Conservation (phyloP, 2,797 vertebrate genomes). For the Monodelphis domestica region DNA sequence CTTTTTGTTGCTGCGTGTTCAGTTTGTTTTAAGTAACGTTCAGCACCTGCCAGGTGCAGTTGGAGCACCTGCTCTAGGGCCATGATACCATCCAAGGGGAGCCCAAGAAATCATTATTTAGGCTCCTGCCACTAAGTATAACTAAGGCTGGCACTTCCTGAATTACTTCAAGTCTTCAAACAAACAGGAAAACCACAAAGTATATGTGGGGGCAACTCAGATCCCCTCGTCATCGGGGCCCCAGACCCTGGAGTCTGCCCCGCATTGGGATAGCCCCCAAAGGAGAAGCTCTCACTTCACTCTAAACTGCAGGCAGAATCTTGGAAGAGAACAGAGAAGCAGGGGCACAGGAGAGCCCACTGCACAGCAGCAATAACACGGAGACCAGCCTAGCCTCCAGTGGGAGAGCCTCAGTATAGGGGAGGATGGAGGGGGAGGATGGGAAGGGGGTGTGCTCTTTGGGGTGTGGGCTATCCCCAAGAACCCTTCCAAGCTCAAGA, state of each 20-base stretch:
- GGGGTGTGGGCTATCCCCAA: neutral
- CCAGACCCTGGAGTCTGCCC: neutral
- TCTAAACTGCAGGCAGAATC: neutral
- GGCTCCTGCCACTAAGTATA: neutral
- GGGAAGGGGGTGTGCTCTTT: neutral
- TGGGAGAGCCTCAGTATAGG: neutral
- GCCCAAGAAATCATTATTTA: conserved; percentile 36
- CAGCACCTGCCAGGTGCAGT: conserved; percentile 58
- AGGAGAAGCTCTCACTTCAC: neutral
- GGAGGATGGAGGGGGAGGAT: neutral
- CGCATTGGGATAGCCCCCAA: neutral
- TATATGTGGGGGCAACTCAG: neutral
- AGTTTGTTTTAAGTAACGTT: neutral
- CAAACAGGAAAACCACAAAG: conserved; percentile 37
- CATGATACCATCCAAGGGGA: neutral
- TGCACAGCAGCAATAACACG: neutral
- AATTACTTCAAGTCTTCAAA: neutral
- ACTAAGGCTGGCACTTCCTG: neutral
- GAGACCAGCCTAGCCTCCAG: neutral
- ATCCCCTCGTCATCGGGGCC: neutral
- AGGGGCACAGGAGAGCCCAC: neutral
- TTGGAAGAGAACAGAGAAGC: neutral
- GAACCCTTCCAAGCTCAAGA: neutral
- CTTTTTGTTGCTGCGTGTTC: neutral
- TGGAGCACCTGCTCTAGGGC: conserved; percentile 50